Conservation (phyloP, 2,113 vertebrate genomes). For the Speoplatyrhinus poulsoni region DNA sequence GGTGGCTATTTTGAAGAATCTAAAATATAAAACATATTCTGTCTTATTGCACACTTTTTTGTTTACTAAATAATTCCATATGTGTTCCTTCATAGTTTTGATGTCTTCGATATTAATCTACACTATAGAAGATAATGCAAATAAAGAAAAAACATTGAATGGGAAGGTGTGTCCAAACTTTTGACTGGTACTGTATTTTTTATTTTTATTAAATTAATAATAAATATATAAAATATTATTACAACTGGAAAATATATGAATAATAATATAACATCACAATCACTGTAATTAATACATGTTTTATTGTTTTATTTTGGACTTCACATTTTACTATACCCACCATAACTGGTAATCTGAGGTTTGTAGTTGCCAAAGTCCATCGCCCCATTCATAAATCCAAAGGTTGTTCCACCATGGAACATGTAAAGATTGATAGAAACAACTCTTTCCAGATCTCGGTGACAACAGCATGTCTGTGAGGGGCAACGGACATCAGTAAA, state of each 20-base stretch:
- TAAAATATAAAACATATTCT: not conserved
- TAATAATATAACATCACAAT: not conserved
- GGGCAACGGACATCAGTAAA: not conserved
- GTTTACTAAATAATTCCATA: too few species aligned
- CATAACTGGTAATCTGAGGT: constrained; percentile 88
- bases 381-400: constrained; percentile 91
- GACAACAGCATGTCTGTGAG: constrained; percentile 83
- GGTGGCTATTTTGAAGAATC: not conserved
- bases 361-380: constrained; percentile 82
- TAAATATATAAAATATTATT: not conserved
- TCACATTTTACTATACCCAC: constrained; percentile 63
- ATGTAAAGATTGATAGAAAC: constrained; percentile 93
- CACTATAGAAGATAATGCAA: too few species aligned
- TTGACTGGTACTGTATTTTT: too few species aligned
- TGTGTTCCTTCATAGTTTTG: too few species aligned
- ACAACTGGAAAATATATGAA: not conserved
- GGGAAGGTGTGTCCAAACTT: too few species aligned
- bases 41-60: too few species aligned
- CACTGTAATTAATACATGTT: not conserved
- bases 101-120: too few species aligned
- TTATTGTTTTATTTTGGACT: not conserved
- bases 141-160: too few species aligned
- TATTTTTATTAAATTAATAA: not conserved
- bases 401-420: constrained; percentile 95
- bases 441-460: constrained; percentile 79